These are phyloP conservation scores for Chamaea fasciata DNA, from an alignment of 2,113 vertebrate species.

Conservation along the genomic window DNA sequence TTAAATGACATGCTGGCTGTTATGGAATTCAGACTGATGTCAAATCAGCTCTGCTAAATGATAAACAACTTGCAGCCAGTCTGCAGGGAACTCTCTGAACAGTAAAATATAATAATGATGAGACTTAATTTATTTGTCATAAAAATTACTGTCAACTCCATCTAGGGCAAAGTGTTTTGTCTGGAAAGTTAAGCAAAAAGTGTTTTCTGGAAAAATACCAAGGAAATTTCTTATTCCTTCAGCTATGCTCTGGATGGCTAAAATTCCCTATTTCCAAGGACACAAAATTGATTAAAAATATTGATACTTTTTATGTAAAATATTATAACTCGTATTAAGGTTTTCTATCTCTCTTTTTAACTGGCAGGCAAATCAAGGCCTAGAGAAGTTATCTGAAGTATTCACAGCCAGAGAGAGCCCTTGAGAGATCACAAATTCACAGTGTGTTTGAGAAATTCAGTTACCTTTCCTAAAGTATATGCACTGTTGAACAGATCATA, in stretches of 20 bases:
- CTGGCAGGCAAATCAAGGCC: neutral
- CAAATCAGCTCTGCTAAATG: neutral
- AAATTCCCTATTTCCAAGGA: neutral
- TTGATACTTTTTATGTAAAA: neutral
- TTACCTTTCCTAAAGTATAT: neutral
- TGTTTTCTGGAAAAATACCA: fast-evolving
- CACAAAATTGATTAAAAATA: neutral
- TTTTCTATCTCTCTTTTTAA: neutral
- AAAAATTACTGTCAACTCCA: neutral
- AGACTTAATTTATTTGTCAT: conserved; percentile 21
- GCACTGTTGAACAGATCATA: neutral
- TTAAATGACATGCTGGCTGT: neutral
- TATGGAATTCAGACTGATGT: neutral
- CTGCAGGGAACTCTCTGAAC: neutral
- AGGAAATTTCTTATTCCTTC: neutral
- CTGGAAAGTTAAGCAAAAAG: neutral
- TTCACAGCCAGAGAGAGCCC: neutral
- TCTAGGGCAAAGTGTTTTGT: neutral
- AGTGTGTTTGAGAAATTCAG: neutral
- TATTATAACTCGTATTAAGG: neutral
- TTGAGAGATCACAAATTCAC: neutral
- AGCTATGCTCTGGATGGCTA: neutral
- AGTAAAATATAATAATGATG: neutral
- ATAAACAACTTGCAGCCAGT: neutral
- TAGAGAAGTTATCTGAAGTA: neutral